phyloP scores from a whole-genome alignment of 2,888 invertebrate genomes.

The Drosophila macrothrix region DNA sequence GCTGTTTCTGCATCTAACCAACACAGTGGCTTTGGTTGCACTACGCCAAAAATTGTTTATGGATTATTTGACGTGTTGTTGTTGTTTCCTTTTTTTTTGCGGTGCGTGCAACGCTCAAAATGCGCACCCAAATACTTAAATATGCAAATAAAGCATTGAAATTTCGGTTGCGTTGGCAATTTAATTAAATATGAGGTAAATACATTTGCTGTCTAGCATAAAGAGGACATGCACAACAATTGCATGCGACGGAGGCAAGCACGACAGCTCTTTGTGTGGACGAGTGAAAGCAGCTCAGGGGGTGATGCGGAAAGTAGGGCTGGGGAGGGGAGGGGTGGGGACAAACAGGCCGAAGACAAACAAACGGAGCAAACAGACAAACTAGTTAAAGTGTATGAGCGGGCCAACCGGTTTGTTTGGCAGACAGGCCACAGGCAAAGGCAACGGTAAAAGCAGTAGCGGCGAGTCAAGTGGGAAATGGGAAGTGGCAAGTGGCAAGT shows the following conservation, averaged over 20 bases:
- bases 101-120: slow-evolving; percentile 43
- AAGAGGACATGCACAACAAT: slow-evolving; percentile 71
- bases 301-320: not conserved
- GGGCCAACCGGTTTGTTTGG: slow-evolving; percentile 40
- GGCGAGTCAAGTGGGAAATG: slow-evolving; percentile 54
- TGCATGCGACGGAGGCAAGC: slow-evolving; percentile 57
- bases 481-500: slow-evolving; percentile 13
- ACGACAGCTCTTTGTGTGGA: slow-evolving; percentile 5
- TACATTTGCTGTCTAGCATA: slow-evolving; percentile 53
- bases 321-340: not conserved
- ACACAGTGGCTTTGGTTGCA: not conserved
- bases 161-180: slow-evolving; percentile 66
- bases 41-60: not conserved
- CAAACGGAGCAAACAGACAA: slow-evolving; percentile 67
- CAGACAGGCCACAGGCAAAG: slow-evolving; percentile 46
- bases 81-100: not conserved
- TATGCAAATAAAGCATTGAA: slow-evolving; percentile 75
- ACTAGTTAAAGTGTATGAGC: slow-evolving; percentile 68
- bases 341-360: slow-evolving; percentile 34
- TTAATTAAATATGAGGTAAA: slow-evolving; percentile 79
- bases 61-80: not conserved
- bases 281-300: not conserved
- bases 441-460: slow-evolving; percentile 36
- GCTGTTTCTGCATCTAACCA: not conserved
- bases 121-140: slow-evolving; percentile 48